phyloP scores from a whole-genome alignment of 2,888 invertebrate species.

The Leistus spinibarbis region DNA sequence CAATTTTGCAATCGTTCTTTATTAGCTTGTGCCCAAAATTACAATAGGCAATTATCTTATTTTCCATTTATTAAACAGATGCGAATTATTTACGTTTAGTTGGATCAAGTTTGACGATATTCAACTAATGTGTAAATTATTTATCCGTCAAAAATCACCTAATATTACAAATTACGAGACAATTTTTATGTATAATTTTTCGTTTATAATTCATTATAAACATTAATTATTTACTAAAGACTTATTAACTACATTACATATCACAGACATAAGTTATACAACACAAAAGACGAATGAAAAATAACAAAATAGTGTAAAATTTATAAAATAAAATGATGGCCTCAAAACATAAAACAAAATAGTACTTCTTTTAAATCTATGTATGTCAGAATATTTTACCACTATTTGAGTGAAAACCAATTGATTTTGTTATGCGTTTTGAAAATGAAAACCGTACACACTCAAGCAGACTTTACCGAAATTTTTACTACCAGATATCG shows the following conservation, averaged over 20 bases:
- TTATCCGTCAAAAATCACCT: background rate
- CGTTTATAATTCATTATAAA: background rate
- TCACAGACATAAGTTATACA: conserved; percentile 36
- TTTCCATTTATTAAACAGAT: background rate
- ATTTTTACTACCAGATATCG: too few species aligned
- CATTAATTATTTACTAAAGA: background rate
- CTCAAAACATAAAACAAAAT: too few species aligned
- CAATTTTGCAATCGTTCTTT: background rate
- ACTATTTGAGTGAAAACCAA: too few species aligned
- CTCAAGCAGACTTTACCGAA: too few species aligned
- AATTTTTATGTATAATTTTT: background rate
- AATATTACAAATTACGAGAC: background rate
- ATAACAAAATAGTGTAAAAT: background rate
- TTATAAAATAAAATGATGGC: too few species aligned
- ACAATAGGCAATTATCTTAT: background rate
- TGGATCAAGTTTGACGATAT: too few species aligned
- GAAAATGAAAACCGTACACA: too few species aligned
- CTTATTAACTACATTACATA: conserved; percentile 16
- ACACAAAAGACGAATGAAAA: background rate
- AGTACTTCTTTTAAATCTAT: too few species aligned
- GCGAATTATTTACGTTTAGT: too few species aligned
- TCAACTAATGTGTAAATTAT: background rate
- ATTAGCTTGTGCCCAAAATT: background rate
- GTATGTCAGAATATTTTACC: too few species aligned
- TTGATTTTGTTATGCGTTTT: too few species aligned